These are phyloP conservation scores for Semicossyphus pulcher DNA, from an alignment of 2,113 vertebrate genomes.

Conservation along the genomic window DNA sequence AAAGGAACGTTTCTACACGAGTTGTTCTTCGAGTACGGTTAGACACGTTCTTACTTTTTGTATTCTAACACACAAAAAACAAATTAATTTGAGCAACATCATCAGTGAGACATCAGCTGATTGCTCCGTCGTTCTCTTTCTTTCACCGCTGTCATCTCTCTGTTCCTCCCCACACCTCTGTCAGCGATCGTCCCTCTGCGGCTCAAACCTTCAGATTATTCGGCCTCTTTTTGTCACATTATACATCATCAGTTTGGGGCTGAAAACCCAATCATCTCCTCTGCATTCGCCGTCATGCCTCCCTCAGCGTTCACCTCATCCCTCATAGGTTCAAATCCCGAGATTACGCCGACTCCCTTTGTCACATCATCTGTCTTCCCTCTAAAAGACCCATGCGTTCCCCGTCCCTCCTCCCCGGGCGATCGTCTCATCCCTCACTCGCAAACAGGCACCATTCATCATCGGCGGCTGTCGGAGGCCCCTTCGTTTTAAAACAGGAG, in stretches of 20 bases:
- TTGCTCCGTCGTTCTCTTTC: too few species aligned
- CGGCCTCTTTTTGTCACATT: constrained; percentile 26
- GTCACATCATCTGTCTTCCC: constrained; percentile 58
- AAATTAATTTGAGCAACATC: too few species aligned
- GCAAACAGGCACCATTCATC: constrained; percentile 62
- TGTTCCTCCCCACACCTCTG: neutral
- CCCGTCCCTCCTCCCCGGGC: constrained; percentile 23
- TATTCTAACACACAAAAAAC: too few species aligned
- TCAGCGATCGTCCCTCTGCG: neutral
- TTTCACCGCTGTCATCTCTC: too few species aligned
- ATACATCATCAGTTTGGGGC: constrained; percentile 18
- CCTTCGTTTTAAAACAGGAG: constrained; percentile 16
- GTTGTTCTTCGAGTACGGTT: too few species aligned
- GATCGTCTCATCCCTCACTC: constrained; percentile 60
- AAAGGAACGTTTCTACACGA: too few species aligned
- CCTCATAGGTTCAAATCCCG: constrained; percentile 48
- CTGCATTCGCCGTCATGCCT: constrained; percentile 28
- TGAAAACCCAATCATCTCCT: constrained; percentile 38
- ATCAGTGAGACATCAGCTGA: too few species aligned
- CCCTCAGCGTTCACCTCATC: constrained; percentile 5
- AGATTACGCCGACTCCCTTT: constrained; percentile 35
- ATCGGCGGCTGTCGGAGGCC: constrained; percentile 20
- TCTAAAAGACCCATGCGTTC: constrained; percentile 15
- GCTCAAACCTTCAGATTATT: constrained; percentile 26
- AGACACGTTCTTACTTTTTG: too few species aligned